Evolutionary conservation across 2,113 vertebrate species (phyloP).

Genomic region (Vanacampus margaritifer): DNA sequence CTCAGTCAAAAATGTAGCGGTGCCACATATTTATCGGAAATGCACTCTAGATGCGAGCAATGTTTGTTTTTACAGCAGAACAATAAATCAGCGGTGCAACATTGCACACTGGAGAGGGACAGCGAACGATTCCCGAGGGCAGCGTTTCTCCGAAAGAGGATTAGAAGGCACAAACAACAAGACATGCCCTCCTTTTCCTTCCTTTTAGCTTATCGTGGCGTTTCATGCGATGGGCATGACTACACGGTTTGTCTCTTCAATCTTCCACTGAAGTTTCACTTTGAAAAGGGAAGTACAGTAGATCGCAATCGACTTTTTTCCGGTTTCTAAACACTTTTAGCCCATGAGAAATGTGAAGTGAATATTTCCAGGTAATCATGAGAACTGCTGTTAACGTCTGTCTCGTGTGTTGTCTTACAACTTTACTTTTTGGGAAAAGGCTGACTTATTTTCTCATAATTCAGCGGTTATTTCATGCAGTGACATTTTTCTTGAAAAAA

Average conservation of each 20-base stretch:
- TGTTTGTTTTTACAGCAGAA: constrained; percentile 25
- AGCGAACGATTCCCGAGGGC: constrained; percentile 26
- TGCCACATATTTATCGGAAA: constrained; percentile 1
- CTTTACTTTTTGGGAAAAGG: too few relatives aligned
- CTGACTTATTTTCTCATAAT: neutral
- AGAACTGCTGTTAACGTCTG: neutral
- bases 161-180: constrained; percentile 41
- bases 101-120: constrained; percentile 18
- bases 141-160: constrained; percentile 64
- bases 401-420: too few relatives aligned
- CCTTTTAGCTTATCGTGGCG: neutral
- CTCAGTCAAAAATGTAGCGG: neutral
- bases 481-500: too few relatives aligned
- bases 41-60: neutral
- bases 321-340: neutral
- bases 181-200: neutral
- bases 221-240: neutral
- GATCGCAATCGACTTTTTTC: neutral
- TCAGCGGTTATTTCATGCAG: too few relatives aligned
- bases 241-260: neutral
- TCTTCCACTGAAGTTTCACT: neutral
- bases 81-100: constrained; percentile 39
- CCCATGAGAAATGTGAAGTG: neutral
- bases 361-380: neutral
- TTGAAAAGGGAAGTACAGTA: neutral